Evolutionary conservation across 2,113 vertebrate species (phyloP), one percentile per base, ranked within the genome.

Genomic region (Scortum barcoo): DNA sequence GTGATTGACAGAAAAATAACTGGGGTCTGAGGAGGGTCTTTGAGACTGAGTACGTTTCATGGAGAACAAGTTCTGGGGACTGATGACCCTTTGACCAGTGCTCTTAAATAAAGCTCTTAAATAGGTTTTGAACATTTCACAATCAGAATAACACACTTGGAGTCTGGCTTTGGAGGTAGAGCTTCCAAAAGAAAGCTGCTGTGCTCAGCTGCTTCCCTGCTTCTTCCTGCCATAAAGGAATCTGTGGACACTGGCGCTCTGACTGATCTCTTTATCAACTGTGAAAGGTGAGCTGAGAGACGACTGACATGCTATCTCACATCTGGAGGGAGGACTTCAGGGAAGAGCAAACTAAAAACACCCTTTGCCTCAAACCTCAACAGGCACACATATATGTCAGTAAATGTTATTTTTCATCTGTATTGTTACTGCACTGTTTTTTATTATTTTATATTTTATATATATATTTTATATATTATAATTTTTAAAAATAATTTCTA

Each of bases 221-320:
- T 30, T 24, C 56, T 33, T 70, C 76, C 28, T 53, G 61, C 63
- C 60, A 73, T 33, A 17, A 53, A 53, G 24, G 62, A 51, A 53
- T 58, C 67, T 26, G 65, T 70, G 67, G 2, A 74, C 7, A 26
- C 38, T 78, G 54, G 16, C 30, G 11, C 56, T 82, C 54, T 58
- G 72, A 73, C 67, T 68, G 91, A 93, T 86, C 77, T 87, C 81
- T 91, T 90, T 83, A 91, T 93, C 86, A 86, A 28, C 68, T 58
- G 73, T 72, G 76, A 89, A 80, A 83, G 68, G 72, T 46, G 20
- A 42, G 24, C 56, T 76, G 72, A 75, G 60, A 81, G 48, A 80
- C n/a, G 33, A 50, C 51, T 80, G 88, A 81, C 71, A 56, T 58
- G 22, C n/a, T 76, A 88, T 88, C 85, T 78, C 57, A 72, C 76